Percentiles rank a stretch among this genome's conserved stretches.
phyloP scores from a whole-genome alignment of 2,113 vertebrate genomes.

The Empidonax traillii region DNA sequence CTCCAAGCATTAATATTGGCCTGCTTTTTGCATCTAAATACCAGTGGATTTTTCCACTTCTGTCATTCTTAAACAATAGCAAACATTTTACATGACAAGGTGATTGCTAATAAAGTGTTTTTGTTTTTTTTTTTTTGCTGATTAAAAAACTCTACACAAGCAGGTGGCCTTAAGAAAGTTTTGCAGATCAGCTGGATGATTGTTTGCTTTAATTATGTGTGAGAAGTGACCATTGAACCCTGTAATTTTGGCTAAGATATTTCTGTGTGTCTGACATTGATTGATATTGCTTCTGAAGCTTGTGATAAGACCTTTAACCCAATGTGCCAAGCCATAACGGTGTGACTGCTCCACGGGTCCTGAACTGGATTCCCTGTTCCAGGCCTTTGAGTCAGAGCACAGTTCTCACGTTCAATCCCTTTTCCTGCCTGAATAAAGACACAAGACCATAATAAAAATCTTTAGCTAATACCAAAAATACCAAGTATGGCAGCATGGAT shows the following conservation, averaged over 20 bases:
- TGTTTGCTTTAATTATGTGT: constrained; percentile 16
- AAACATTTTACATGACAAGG: neutral
- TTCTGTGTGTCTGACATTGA: constrained; percentile 44
- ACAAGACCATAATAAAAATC: neutral
- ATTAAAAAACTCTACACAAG: neutral
- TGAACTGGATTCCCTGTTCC: constrained; percentile 5
- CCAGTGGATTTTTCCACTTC: neutral
- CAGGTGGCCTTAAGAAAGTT: neutral
- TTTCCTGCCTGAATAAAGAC: constrained; percentile 15
- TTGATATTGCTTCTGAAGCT: constrained; percentile 55
- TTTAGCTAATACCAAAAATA: neutral
- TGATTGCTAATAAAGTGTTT: neutral
- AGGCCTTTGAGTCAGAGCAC: neutral
- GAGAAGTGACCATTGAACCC: neutral
- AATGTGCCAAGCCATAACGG: neutral
- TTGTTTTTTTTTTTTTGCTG: neutral
- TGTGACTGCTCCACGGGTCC: neutral
- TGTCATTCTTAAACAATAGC: neutral
- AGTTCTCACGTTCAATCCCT: neutral
- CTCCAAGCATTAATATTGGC: neutral
- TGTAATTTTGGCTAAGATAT: neutral
- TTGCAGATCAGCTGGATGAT: neutral
- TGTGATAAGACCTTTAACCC: constrained; percentile 49
- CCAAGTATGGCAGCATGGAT: neutral
- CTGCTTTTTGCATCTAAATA: neutral